These are phyloP conservation scores for Coelinius sp. DNA, from an alignment of 2,888 invertebrate genomes.

Conservation along the genomic window DNA sequence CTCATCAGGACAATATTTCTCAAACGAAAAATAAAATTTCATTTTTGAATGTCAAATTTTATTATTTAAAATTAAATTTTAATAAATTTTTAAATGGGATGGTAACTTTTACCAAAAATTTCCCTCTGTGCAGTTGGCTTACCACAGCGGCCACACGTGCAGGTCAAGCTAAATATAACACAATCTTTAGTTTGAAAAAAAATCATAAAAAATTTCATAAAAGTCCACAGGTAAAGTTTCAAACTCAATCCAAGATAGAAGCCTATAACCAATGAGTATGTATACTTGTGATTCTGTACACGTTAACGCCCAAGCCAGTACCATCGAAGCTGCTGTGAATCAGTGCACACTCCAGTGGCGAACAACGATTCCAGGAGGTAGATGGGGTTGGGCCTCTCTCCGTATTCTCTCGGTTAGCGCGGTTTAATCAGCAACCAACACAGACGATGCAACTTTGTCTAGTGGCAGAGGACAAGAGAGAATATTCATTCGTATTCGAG, in stretches of 20 bases:
- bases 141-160: background rate
- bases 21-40: too few species aligned
- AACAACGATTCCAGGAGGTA: conserved; percentile 30
- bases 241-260: conserved; percentile 21
- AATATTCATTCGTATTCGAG: conserved; percentile 30
- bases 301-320: background rate
- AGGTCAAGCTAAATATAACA: background rate
- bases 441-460: conserved; percentile 44
- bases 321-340: conserved; percentile 27
- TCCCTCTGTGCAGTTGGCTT: background rate
- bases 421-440: conserved; percentile 65
- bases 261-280: background rate
- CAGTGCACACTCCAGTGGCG: conserved; percentile 30
- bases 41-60: too few species aligned
- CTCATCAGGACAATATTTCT: too few species aligned
- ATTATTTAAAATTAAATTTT: too few species aligned
- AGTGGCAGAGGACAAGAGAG: conserved; percentile 14
- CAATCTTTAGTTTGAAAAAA: too few species aligned
- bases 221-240: background rate
- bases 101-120: too few species aligned
- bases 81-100: too few species aligned
- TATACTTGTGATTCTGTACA: conserved; percentile 30
- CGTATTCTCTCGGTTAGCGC: conserved; percentile 59
- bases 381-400: conserved; percentile 37
- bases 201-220: too few species aligned